A percentile compares a stretch with the other conserved stretches of the same genome.
Conservation (phyloP, 2,113 vertebrate species). For the Microtus richardsoni region DNA sequence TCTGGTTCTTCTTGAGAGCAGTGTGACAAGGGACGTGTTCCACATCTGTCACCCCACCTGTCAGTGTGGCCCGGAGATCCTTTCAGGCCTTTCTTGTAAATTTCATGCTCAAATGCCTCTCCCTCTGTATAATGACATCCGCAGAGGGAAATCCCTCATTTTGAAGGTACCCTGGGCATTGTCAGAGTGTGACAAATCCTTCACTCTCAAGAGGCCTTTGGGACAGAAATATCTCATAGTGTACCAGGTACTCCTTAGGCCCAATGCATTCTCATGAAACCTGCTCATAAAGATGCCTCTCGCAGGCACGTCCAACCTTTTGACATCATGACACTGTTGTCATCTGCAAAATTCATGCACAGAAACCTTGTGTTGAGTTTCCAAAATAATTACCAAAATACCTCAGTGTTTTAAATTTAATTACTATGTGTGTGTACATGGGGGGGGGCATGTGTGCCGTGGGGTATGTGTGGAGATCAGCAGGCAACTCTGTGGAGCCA, state of each 20-base stretch:
- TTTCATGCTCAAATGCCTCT: not conserved
- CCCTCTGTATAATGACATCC: too few species aligned
- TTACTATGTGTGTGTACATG: not conserved
- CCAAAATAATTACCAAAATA: not conserved
- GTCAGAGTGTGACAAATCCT: too few species aligned
- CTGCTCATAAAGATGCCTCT: not conserved
- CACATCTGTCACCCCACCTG: not conserved
- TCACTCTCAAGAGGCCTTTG: not conserved
- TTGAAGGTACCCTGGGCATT: not conserved
- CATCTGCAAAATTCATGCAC: not conserved
- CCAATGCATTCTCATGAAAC: not conserved
- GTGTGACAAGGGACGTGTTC: not conserved
- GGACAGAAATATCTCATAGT: not conserved
- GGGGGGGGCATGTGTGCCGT: not conserved
- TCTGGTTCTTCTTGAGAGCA: not conserved
- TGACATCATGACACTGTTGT: not conserved
- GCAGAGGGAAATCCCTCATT: not conserved
- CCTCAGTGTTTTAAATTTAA: not conserved
- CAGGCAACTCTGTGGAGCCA: not conserved
- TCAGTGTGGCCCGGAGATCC: not conserved
- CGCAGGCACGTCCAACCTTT: not conserved
- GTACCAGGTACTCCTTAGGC: not conserved
- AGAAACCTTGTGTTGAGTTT: not conserved
- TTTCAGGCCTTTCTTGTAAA: fast-evolving
- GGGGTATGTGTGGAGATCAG: not conserved